Evolutionary conservation across 2,888 invertebrate species (phyloP).

Genomic region (Noctua janthe): DNA sequence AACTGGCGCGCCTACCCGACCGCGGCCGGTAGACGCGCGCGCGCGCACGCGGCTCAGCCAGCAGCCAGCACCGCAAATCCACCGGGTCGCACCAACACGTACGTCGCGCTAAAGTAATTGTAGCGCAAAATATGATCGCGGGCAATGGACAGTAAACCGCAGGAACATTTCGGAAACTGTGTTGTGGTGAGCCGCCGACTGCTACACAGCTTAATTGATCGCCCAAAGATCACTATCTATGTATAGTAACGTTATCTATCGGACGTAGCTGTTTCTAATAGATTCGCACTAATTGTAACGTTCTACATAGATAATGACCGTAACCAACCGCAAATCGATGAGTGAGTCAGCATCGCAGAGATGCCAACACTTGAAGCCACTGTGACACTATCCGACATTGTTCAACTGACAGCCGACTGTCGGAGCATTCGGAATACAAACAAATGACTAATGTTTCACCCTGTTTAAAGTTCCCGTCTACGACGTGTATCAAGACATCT

Average conservation of each 20-base stretch:
- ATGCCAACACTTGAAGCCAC: conserved; percentile 31
- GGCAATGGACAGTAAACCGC: conserved; percentile 83
- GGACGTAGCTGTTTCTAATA: conserved; percentile 70
- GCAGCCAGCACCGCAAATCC: conserved; percentile 69
- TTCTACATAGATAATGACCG: conserved; percentile 65
- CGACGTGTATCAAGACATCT: neutral
- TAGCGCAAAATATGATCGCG: conserved; percentile 78
- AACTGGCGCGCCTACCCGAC: conserved; percentile 83
- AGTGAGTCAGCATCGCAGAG: conserved; percentile 38
- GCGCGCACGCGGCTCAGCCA: conserved; percentile 47
- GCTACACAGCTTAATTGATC: conserved; percentile 83
- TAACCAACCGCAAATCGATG: conserved; percentile 60
- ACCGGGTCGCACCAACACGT: conserved; percentile 75
- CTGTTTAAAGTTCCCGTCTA: neutral
- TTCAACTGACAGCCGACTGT: conserved; percentile 10
- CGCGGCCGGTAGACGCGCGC: conserved; percentile 65
- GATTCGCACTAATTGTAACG: conserved; percentile 75
- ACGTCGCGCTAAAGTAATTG: conserved; percentile 68
- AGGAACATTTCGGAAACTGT: conserved; percentile 81
- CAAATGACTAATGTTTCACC: conserved; percentile 4
- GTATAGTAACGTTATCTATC: conserved; percentile 71
- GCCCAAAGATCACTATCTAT: conserved; percentile 72
- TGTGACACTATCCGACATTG: conserved; percentile 44
- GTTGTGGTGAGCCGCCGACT: conserved; percentile 79
- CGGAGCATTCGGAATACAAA: conserved; percentile 12